A percentile compares a stretch with the other conserved stretches of the same genome.
These are phyloP conservation scores for Acanthurus lineatus DNA, from an alignment of 2,797 vertebrate genomes.

Conservation along the genomic window DNA sequence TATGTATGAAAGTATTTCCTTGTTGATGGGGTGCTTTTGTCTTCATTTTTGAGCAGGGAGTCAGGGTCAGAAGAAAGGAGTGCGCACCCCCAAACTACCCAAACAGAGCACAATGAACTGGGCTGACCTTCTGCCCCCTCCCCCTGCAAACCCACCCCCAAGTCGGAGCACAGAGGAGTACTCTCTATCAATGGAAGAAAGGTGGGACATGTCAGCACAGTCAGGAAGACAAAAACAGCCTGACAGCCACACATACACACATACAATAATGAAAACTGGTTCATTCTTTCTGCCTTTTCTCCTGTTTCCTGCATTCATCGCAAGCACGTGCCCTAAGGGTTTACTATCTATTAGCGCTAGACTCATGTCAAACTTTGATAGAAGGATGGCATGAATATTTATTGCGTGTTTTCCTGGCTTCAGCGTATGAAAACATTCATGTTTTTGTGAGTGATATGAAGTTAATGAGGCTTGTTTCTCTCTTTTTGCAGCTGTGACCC, in stretches of 20 bases:
- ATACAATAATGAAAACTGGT: conserved; percentile 31
- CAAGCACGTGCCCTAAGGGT: conserved; percentile 43
- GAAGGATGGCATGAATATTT: conserved; percentile 75
- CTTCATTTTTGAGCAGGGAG: conserved; percentile 87
- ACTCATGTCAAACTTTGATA: conserved; percentile 66
- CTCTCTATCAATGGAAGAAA: conserved; percentile 90
- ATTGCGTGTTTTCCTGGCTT: conserved; percentile 60
- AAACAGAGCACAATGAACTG: conserved; percentile 98
- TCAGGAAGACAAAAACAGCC: conserved; percentile 42
- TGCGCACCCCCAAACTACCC: conserved; percentile 92
- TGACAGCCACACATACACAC: conserved; percentile 45
- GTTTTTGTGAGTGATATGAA: conserved; percentile 60
- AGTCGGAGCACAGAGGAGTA: conserved; percentile 92
- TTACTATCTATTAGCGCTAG: conserved; percentile 62
- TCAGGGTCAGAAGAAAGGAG: conserved; percentile 97
- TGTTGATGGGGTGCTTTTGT: conserved; percentile 45
- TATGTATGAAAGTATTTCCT: conserved; percentile 43
- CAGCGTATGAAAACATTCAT: conserved; percentile 45
- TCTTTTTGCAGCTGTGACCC: conserved; percentile 91
- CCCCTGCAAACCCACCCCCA: conserved; percentile 94
- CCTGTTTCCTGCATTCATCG: conserved; percentile 43
- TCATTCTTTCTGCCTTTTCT: conserved; percentile 32
- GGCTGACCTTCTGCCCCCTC: conserved; percentile 96
- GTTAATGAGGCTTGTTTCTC: conserved; percentile 70
- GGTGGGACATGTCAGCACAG: conserved; percentile 80